A percentile compares a stretch with the other conserved stretches of the same genome.
Conservation (phyloP, 1,140 invertebrate species). For the Oscheius sp. region DNA sequence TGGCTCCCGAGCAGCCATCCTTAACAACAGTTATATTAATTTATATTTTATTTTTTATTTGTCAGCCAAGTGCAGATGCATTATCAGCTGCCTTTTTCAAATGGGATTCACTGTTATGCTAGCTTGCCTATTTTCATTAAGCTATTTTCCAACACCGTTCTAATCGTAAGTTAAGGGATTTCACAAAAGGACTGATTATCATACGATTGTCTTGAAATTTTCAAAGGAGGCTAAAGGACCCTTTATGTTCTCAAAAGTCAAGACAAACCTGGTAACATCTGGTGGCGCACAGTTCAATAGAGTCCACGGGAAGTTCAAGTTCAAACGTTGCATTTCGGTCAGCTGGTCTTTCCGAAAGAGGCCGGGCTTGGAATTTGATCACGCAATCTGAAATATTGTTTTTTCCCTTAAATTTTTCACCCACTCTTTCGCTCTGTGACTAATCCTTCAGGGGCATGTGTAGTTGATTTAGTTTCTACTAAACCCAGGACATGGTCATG, state of each 20-base stretch:
- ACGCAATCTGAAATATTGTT: slow-evolving; percentile 21
- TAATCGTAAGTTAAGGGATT: too few relatives aligned
- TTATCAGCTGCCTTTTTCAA: not conserved
- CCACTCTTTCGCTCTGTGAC: not conserved
- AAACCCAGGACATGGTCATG: not conserved
- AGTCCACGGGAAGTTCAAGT: slow-evolving; percentile 23
- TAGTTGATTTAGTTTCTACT: not conserved
- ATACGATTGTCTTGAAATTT: too few relatives aligned
- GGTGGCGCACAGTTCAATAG: slow-evolving; percentile 34
- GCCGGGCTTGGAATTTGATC: slow-evolving; percentile 40
- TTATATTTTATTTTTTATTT: too few relatives aligned
- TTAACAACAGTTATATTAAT: too few relatives aligned
- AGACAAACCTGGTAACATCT: slow-evolving; percentile 36
- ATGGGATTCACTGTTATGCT: too few relatives aligned
- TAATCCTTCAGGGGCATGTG: not conserved
- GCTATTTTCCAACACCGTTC: too few relatives aligned
- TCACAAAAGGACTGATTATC: too few relatives aligned
- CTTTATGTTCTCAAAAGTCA: too few relatives aligned
- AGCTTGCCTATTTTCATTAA: too few relatives aligned
- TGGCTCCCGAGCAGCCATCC: slow-evolving; percentile 40
- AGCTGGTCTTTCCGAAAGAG: slow-evolving; percentile 15
- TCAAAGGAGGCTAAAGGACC: too few relatives aligned
- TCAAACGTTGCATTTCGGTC: slow-evolving; percentile 29
- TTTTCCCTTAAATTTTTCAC: not conserved
- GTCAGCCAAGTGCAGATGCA: not conserved